These are phyloP conservation scores for Conchocele bisecta DNA, from an alignment of 2,888 invertebrate species.

Conservation along the genomic window DNA sequence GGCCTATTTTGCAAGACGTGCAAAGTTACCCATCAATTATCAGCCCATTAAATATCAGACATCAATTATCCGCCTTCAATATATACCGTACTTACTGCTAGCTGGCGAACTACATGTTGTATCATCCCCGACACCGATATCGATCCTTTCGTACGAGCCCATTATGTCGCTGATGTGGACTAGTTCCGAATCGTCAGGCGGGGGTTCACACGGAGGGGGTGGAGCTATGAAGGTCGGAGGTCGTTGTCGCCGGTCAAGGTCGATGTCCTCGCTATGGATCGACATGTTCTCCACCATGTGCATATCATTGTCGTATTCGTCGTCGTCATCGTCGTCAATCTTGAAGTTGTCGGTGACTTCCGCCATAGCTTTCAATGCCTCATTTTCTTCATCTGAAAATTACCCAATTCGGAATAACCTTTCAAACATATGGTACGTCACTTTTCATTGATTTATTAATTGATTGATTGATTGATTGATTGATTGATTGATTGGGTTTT, in stretches of 20 bases:
- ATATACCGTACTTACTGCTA: constrained; percentile 66
- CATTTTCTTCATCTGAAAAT: constrained; percentile 62
- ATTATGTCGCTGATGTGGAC: constrained; percentile 45
- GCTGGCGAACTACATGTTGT: constrained; percentile 64
- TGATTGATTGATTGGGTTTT: no score
- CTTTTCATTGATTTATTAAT: no score
- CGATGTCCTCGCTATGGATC: constrained; percentile 69
- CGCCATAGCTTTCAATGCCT: constrained; percentile 59
- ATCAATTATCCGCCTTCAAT: no score
- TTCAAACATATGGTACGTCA: no score
- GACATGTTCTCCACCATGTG: constrained; percentile 72
- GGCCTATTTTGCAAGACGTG: no score
- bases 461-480: no score
- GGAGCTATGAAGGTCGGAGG: constrained; percentile 73
- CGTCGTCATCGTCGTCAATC: constrained; percentile 62
- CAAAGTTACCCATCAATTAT: no score
- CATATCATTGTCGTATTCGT: constrained; percentile 39
- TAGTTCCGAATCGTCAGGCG: constrained; percentile 63
- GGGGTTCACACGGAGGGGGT: constrained; percentile 80
- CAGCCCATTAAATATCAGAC: no score
- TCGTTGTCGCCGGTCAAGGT: constrained; percentile 62
- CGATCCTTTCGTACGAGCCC: constrained; percentile 56
- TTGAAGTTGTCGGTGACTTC: constrained; percentile 64
- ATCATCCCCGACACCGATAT: constrained; percentile 69
- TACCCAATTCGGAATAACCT: no score